Evolutionary conservation across 2,797 vertebrate genomes (phyloP), one percentile per base, ranked within the genome.

Genomic region (Aeoliscus strigatus): DNA sequence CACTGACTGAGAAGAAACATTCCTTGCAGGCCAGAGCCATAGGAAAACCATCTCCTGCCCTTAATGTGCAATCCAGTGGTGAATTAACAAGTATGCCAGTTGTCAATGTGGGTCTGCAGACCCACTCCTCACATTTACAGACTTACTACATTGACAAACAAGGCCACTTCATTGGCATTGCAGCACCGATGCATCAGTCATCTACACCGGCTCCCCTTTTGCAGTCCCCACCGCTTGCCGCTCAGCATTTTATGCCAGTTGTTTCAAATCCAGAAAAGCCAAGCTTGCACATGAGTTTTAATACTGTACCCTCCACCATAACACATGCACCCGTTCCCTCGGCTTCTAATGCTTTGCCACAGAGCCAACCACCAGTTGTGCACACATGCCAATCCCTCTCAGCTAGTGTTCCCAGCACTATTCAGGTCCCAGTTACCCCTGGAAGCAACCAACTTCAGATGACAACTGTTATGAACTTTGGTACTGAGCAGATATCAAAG

Each of bases 361-460:
- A 90, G 81, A 94, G 90, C 77, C 94, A 94, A 34, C 90, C 93
- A 28, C 90, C 92, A 49, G 72, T 91, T 66, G 90, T 90, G 60
- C 91, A 90, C 62, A 89, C 94, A 0, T 89, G 90, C 74, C 90
- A 89, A 27, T 90, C 93, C 9, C 54, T 91, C 52, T 89, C 93
- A 14, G 70, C 91, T 45, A 93, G 87, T 49, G 88, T 93, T 31
- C 86, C 92, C 5, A 90, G 78, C 77, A 83, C 91, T 44, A 86
- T 92, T 42, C 93, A 91, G 62, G 88, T 94, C 40, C 90, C 93
- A 34, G 81, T 92, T 25, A 90, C 84, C 34, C 90, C 93, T 0
- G 41, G 91, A 25, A 92, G 87, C 81, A 96, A 87, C 74, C 89
- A 91, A 61, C 60, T 92, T 25, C 93, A 94, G 48, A 84, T 93